Percentiles rank a stretch among this genome's conserved stretches.
Conservation (phyloP, 2,113 vertebrate species). For the Coryphaenoides rupestris region DNA sequence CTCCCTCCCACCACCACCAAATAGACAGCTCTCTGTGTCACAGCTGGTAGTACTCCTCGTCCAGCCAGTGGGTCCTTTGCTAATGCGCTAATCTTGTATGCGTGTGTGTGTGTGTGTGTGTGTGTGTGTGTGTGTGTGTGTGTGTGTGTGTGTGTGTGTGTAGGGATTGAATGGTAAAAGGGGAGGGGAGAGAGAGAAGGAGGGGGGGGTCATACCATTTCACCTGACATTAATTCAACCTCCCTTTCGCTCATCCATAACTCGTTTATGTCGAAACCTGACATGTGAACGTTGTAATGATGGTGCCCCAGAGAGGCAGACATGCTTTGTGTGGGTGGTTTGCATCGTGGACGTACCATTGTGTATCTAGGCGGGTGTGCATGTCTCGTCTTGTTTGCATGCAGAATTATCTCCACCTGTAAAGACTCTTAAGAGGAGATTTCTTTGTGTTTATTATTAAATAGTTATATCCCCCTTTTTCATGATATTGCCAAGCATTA, state of each 20-base stretch:
- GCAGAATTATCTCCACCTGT: neutral
- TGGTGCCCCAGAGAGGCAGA: constrained; percentile 13
- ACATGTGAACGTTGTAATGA: constrained; percentile 15
- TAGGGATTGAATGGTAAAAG: neutral
- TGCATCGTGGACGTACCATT: constrained; percentile 14
- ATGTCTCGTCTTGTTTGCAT: neutral
- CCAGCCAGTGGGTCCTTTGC: constrained; percentile 57
- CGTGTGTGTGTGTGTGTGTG: too few species aligned
- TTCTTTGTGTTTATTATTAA: neutral
- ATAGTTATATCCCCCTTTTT: too few species aligned
- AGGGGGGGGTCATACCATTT: constrained; percentile 53
- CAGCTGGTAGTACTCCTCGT: constrained; percentile 72
- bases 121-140: too few species aligned
- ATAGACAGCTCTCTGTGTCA: constrained; percentile 57
- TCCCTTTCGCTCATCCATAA: constrained; percentile 47
- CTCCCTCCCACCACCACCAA: constrained; percentile 22
- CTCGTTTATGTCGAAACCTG: constrained; percentile 43
- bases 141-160: neutral
- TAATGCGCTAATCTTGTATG: constrained; percentile 63
- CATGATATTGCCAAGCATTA: too few species aligned
- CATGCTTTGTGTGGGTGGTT: constrained; percentile 44
- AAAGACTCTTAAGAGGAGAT: neutral
- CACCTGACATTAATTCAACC: constrained; percentile 54
- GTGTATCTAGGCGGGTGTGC: constrained; percentile 24
- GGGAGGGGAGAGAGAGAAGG: neutral